These are phyloP conservation scores for chimpanzee (Pan troglodytes) DNA, from an alignment of 2,113 vertebrate species.

Conservation along the genomic window DNA sequence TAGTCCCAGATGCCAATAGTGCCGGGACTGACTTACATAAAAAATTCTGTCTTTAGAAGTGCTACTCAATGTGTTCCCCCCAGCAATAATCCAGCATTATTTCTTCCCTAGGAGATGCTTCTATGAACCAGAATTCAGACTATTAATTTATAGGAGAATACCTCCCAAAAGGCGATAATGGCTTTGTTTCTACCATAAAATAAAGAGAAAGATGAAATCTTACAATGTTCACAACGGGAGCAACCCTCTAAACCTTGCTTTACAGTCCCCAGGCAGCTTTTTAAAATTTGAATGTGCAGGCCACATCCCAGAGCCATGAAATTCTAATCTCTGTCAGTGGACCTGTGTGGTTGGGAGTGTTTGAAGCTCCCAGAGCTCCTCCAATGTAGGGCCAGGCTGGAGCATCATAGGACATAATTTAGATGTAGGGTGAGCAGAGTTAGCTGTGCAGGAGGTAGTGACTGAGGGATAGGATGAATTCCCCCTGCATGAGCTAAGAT, in stretches of 20 bases:
- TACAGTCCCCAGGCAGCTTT: not conserved
- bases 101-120: not conserved
- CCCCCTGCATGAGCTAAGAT: fast-evolving
- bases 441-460: not conserved
- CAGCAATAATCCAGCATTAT: not conserved
- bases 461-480: fast-evolving
- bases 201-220: not conserved
- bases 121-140: not conserved
- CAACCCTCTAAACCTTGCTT: not conserved
- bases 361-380: not conserved
- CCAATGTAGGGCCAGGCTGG: not conserved
- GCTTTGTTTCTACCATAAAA: not conserved
- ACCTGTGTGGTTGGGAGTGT: fast-evolving
- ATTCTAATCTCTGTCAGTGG: not conserved
- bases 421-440: not conserved
- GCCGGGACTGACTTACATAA: too few relatives aligned
- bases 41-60: not conserved
- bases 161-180: not conserved
- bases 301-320: not conserved
- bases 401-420: not conserved
- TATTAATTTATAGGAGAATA: not conserved
- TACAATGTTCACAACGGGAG: too few relatives aligned
- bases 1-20: not conserved
- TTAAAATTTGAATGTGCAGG: not conserved
- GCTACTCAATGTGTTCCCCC: not conserved